phyloP scores from a whole-genome alignment of 2,113 vertebrate species.

The Ctenodactylus gundi region DNA sequence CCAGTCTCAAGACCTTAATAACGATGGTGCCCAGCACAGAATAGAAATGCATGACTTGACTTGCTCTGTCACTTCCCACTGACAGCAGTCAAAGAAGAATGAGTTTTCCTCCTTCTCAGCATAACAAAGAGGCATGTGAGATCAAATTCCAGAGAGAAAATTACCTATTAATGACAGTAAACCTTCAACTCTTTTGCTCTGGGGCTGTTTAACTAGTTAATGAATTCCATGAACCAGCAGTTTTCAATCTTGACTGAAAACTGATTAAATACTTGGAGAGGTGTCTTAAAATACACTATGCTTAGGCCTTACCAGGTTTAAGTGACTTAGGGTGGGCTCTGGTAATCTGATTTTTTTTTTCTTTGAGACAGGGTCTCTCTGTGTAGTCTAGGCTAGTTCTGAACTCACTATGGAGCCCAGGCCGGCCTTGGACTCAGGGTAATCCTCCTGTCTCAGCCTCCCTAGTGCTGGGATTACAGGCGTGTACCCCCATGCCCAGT shows the following conservation, averaged over 20 bases:
- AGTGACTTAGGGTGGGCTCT: neutral
- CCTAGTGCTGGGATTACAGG: no score
- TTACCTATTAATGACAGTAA: neutral
- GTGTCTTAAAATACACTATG: neutral
- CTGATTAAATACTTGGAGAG: neutral
- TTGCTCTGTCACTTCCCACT: slow-evolving; percentile 25
- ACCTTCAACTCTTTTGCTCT: neutral
- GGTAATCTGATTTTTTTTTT: neutral
- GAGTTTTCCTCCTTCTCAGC: slow-evolving; percentile 32
- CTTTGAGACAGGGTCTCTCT: no score
- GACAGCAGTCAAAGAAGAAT: slow-evolving; percentile 43
- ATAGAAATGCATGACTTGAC: slow-evolving; percentile 43
- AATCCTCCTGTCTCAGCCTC: no score
- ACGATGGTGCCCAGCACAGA: neutral
- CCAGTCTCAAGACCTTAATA: slow-evolving; percentile 29
- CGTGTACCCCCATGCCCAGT: no score
- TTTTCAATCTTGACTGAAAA: neutral
- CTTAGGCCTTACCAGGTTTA: neutral
- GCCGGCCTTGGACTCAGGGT: no score
- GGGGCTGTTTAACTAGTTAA: neutral
- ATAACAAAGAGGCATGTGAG: neutral
- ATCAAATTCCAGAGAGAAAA: slow-evolving; percentile 48
- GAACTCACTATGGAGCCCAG: no score
- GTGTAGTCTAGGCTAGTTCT: no score
- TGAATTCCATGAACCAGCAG: neutral